These are phyloP conservation scores for Periparus ater DNA, from an alignment of 2,797 vertebrate species.

Conservation along the genomic window DNA sequence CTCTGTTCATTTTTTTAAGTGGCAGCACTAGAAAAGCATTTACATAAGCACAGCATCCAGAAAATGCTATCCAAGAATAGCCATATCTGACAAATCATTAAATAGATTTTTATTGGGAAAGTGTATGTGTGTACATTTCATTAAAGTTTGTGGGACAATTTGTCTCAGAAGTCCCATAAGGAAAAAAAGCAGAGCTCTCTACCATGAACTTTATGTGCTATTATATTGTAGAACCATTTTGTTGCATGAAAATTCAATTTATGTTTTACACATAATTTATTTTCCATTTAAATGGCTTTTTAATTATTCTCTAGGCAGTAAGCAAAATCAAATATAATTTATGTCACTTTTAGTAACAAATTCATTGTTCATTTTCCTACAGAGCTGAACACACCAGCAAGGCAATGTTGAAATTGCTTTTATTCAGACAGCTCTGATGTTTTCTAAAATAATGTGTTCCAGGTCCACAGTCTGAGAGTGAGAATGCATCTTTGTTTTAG, in stretches of 20 bases:
- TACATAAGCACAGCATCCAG: neutral
- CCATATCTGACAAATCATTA: neutral
- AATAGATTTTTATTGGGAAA: neutral
- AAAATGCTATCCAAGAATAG: neutral
- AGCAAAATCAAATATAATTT: constrained; percentile 56
- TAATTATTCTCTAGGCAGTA: constrained; percentile 45
- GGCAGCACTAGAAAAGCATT: neutral
- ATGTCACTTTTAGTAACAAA: constrained; percentile 12
- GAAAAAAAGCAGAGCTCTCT: constrained; percentile 23
- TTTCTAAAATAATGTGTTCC: neutral
- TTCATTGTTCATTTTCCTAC: constrained; percentile 26
- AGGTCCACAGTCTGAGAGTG: neutral
- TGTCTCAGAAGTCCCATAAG: neutral
- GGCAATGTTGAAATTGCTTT: neutral
- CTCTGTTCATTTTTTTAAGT: neutral
- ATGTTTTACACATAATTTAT: constrained; percentile 48
- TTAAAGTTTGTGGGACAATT: neutral
- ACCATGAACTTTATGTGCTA: neutral
- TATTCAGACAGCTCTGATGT: neutral
- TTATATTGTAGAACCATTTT: constrained; percentile 11
- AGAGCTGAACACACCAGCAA: neutral
- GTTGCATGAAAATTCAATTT: constrained; percentile 53
- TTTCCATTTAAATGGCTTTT: constrained; percentile 54
- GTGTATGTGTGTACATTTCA: neutral
- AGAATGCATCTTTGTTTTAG: neutral